These are phyloP conservation scores for Seriola rivoliana DNA, from an alignment of 2,113 vertebrate genomes.

Conservation along the genomic window DNA sequence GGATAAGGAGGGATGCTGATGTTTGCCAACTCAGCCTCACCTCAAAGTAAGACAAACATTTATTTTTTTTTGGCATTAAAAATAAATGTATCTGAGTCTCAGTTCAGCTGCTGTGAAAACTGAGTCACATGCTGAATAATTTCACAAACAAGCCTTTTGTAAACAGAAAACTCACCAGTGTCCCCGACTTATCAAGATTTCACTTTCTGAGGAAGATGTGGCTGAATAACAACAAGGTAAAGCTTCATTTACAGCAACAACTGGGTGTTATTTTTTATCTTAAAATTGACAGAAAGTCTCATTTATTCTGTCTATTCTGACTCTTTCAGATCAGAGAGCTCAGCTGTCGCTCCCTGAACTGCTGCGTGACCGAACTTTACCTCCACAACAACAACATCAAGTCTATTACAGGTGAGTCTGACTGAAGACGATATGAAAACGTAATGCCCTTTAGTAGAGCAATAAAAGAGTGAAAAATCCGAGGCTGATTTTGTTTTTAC, in stretches of 20 bases:
- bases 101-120: background rate
- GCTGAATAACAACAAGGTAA: constrained; percentile 88
- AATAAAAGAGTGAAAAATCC: too few relatives aligned
- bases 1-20: constrained; percentile 43
- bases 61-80: background rate
- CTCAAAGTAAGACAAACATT: constrained; percentile 32
- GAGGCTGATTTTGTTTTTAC: too few relatives aligned
- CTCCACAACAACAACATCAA: constrained; percentile 46
- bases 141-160: background rate
- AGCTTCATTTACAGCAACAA: background rate
- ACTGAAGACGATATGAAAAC: background rate
- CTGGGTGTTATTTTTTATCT: background rate
- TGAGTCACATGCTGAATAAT: too few relatives aligned
- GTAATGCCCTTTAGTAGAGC: too few relatives aligned
- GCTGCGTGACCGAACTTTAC: constrained; percentile 82
- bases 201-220: constrained; percentile 83
- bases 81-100: background rate
- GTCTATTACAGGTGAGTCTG: constrained; percentile 33
- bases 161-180: constrained; percentile 78
- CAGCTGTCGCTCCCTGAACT: constrained; percentile 81
- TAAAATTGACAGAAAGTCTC: rapidly evolving
- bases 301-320: background rate
- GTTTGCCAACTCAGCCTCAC: constrained; percentile 45
- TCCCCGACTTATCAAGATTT: constrained; percentile 85
- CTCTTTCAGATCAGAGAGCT: constrained; percentile 84